Percentiles rank a stretch among this genome's conserved stretches.
phyloP scores from a whole-genome alignment of 2,797 vertebrate species.

The Lithobates pipiens region DNA sequence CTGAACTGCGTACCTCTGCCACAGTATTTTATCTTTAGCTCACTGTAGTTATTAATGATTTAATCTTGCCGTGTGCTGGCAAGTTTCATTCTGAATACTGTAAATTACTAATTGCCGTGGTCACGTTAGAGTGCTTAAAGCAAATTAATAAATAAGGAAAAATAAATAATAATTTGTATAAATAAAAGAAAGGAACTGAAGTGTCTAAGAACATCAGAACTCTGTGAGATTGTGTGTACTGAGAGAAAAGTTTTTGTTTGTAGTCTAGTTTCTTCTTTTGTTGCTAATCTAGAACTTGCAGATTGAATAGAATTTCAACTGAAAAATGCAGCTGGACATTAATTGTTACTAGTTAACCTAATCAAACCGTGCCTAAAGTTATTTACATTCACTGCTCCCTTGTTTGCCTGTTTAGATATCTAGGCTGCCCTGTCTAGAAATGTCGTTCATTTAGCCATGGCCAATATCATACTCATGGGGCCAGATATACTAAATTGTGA shows the following conservation, averaged over 20 bases:
- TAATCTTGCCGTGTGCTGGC: background rate
- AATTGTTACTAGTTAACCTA: too few relatives aligned
- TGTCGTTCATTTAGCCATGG: background rate
- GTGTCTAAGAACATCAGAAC: background rate
- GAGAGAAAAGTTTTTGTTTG: background rate
- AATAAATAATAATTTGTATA: background rate
- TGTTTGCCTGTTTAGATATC: background rate
- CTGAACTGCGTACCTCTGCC: constrained; percentile 11
- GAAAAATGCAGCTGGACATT: too few relatives aligned
- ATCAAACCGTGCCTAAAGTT: background rate
- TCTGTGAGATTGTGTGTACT: background rate
- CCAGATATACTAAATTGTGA: too few relatives aligned
- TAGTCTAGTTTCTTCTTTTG: background rate
- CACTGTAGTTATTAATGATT: constrained; percentile 13
- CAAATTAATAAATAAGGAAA: background rate
- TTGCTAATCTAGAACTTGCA: background rate
- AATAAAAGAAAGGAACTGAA: background rate
- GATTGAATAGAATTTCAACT: background rate
- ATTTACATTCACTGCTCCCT: background rate
- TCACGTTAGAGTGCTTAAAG: background rate
- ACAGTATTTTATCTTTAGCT: constrained; percentile 5
- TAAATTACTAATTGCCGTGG: background rate
- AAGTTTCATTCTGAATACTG: constrained; percentile 5
- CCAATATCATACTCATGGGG: background rate
- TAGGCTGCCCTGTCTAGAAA: background rate